phyloP scores from a whole-genome alignment of 2,113 vertebrate species.

The Plecturocebus donacophilus region DNA sequence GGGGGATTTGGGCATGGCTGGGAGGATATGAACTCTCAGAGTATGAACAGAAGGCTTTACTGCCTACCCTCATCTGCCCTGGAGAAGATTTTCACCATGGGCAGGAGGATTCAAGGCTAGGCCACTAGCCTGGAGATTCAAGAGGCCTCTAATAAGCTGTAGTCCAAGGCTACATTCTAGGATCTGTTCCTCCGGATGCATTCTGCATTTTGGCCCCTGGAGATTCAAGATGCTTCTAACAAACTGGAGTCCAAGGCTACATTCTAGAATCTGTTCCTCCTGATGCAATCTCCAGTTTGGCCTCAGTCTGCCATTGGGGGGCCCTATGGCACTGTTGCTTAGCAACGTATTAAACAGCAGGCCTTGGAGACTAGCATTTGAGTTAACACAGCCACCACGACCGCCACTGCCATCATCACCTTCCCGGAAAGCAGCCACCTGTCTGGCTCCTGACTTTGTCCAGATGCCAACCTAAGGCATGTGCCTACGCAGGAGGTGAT shows the following conservation, averaged over 20 bases:
- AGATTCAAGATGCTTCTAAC: neutral
- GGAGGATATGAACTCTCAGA: neutral
- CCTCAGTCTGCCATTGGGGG: slow-evolving; percentile 7
- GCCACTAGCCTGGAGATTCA: neutral
- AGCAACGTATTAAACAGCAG: slow-evolving; percentile 29
- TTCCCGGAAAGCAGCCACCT: slow-evolving; percentile 58
- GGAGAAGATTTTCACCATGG: neutral
- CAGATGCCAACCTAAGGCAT: slow-evolving; percentile 64
- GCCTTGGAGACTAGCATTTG: neutral
- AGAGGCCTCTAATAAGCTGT: neutral
- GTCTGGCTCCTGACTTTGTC: slow-evolving; percentile 56
- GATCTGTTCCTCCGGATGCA: neutral
- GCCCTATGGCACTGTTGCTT: slow-evolving; percentile 27
- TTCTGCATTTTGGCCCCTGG: slow-evolving; percentile 63
- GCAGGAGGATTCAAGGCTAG: neutral
- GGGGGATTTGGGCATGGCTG: neutral
- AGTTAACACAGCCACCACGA: neutral
- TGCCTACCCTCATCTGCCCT: neutral
- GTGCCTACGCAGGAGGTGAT: slow-evolving; percentile 68
- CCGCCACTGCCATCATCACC: neutral
- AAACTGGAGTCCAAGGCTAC: slow-evolving; percentile 16
- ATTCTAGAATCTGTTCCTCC: neutral
- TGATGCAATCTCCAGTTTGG: slow-evolving; percentile 48
- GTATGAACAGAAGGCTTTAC: neutral
- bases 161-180: slow-evolving; percentile 21